These are phyloP conservation scores for Eulemur macaco DNA, from an alignment of 2,113 vertebrate species.

Conservation along the genomic window DNA sequence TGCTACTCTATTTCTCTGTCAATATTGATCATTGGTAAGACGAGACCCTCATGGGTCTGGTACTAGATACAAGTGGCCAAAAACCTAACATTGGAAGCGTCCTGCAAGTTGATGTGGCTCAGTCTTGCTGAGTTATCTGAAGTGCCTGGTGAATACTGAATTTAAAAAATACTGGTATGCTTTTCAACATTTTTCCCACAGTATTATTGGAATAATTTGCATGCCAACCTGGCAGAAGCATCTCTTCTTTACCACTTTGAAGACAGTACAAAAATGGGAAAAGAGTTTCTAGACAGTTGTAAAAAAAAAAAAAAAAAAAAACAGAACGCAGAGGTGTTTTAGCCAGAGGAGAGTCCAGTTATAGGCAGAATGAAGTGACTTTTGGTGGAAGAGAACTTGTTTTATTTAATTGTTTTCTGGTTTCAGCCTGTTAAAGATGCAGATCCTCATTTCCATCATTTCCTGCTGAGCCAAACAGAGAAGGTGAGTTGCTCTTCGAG, in stretches of 20 bases:
- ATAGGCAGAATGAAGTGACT: not conserved
- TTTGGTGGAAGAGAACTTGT: not conserved
- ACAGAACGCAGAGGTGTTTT: not conserved
- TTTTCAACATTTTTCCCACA: not conserved
- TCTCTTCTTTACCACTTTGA: not conserved
- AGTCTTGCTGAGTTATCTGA: not conserved
- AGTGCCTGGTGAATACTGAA: not conserved
- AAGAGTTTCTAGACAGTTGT: not conserved
- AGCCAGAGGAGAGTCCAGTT: not conserved
- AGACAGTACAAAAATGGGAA: not conserved
- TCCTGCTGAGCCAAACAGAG: constrained; percentile 97
- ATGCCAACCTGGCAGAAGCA: not conserved
- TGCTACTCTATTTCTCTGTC: not conserved
- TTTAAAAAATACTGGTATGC: not conserved
- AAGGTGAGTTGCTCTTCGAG: constrained; percentile 89
- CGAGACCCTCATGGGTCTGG: not conserved
- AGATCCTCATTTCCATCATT: constrained; percentile 98
- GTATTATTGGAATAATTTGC: not conserved
- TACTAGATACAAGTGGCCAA: not conserved
- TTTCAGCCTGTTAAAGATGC: constrained; percentile 95
- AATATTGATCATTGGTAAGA: not conserved
- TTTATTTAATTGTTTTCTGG: constrained; percentile 72
- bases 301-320: not conserved
- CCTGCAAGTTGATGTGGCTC: not conserved
- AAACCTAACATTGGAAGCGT: not conserved